phyloP scores from a whole-genome alignment of 2,797 vertebrate species.

The Silurus lanzhouensis region DNA sequence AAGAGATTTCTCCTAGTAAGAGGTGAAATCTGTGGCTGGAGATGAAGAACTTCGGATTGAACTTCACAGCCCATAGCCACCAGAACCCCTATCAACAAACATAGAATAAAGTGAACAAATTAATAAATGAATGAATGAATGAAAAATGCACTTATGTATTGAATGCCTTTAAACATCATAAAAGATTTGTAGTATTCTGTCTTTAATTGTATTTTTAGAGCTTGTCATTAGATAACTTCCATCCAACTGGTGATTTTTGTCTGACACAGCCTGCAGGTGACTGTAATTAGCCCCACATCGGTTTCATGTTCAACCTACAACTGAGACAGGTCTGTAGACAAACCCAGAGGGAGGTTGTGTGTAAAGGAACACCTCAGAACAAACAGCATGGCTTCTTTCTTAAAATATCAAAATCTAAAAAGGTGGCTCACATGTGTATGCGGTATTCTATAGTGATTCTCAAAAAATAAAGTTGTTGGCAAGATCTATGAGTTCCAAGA shows the following conservation, averaged over 20 bases:
- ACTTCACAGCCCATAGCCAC: background rate
- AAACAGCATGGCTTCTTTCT: background rate
- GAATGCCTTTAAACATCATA: background rate
- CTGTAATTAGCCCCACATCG: background rate
- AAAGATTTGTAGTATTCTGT: background rate
- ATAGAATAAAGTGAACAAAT: background rate
- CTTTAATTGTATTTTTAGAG: background rate
- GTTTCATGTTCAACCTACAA: constrained; percentile 36
- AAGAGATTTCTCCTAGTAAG: background rate
- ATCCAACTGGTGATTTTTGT: background rate
- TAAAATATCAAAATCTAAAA: constrained; percentile 3
- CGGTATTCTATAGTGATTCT: background rate
- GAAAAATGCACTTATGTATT: background rate
- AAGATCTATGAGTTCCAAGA: background rate
- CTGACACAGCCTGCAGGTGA: background rate
- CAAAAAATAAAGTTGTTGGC: background rate
- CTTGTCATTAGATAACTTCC: background rate
- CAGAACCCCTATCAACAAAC: background rate
- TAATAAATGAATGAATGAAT: background rate
- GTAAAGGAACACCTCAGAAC: background rate
- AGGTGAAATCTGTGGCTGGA: background rate
- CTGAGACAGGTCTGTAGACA: constrained; percentile 24
- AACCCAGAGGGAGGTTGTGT: background rate
- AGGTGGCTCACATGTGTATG: background rate
- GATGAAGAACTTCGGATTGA: constrained; percentile 1